Percentiles rank a stretch among this genome's conserved stretches.
Evolutionary conservation across 2,888 invertebrate species (phyloP).

Genomic region (Tolmerus cingulatus): DNA sequence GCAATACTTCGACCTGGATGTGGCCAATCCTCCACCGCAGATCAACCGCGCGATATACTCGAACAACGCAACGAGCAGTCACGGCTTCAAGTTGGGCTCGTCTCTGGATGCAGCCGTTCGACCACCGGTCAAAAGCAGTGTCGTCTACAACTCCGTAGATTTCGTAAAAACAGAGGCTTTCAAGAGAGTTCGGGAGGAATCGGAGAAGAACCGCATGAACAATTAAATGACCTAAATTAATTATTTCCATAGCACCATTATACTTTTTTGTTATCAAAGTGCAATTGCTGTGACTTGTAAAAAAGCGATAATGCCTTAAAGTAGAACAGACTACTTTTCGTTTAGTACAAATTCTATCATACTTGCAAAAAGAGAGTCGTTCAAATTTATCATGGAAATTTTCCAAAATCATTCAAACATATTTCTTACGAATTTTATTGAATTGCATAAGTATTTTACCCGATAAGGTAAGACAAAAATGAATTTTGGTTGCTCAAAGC

Average conservation of each 20-base stretch:
- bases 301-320: conserved; percentile 18
- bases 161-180: conserved; percentile 94
- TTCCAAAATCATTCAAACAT: neutral
- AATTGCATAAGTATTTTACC: conserved; percentile 3
- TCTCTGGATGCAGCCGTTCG: conserved; percentile 60
- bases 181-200: conserved; percentile 82
- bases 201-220: conserved; percentile 71
- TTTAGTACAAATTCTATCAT: conserved; percentile 28
- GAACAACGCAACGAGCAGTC: conserved; percentile 50
- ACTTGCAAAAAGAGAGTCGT: neutral
- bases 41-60: conserved; percentile 51
- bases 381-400: neutral
- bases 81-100: conserved; percentile 52
- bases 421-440: neutral
- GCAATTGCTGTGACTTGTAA: conserved; percentile 21
- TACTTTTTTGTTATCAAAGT: conserved; percentile 19
- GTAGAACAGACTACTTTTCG: neutral
- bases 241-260: neutral
- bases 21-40: conserved; percentile 61
- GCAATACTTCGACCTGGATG: conserved; percentile 89
- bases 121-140: conserved; percentile 63
- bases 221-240: conserved; percentile 15
- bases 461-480: neutral
- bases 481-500: neutral
- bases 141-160: conserved; percentile 91